These are phyloP conservation scores for Hypsibius dujardini DNA, from an alignment of 1,140 invertebrate species.

Conservation along the genomic window DNA sequence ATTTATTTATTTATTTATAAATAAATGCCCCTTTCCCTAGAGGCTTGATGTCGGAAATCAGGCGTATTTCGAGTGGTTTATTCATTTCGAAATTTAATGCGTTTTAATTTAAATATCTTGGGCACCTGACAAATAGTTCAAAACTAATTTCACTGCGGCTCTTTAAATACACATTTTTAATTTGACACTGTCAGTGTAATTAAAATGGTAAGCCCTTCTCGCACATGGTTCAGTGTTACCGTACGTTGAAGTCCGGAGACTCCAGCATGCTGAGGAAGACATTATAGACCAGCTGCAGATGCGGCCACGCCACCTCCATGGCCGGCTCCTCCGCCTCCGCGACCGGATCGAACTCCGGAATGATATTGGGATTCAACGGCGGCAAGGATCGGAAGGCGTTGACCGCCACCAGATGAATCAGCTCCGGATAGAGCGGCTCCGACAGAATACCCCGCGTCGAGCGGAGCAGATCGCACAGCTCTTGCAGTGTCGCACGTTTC, in stretches of 20 bases:
- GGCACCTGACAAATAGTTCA: too few species aligned
- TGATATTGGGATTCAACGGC: conserved; percentile 5
- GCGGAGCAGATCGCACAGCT: neutral
- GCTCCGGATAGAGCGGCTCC: neutral
- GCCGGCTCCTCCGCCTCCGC: conserved; percentile 35
- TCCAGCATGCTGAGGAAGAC: conserved; percentile 36
- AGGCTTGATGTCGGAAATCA: too few species aligned
- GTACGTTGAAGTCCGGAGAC: conserved; percentile 35
- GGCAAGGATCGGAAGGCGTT: neutral
- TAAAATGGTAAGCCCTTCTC: too few species aligned
- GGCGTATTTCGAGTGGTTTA: too few species aligned
- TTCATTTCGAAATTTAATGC: too few species aligned
- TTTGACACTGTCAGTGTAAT: too few species aligned
- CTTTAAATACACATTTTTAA: too few species aligned
- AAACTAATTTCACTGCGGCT: too few species aligned
- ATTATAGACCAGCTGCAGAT: conserved; percentile 34
- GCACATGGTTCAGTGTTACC: neutral
- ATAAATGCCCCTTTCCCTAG: too few species aligned
- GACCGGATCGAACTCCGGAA: conserved; percentile 33
- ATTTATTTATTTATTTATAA: too few species aligned
- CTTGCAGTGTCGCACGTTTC: neutral
- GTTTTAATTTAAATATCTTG: too few species aligned
- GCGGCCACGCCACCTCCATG: conserved; percentile 36
- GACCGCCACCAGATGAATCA: neutral
- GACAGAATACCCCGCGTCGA: neutral